A percentile compares a stretch with the other conserved stretches of the same genome.
Conservation (phyloP, 2,113 vertebrate species). For the Myocastor coypus region DNA sequence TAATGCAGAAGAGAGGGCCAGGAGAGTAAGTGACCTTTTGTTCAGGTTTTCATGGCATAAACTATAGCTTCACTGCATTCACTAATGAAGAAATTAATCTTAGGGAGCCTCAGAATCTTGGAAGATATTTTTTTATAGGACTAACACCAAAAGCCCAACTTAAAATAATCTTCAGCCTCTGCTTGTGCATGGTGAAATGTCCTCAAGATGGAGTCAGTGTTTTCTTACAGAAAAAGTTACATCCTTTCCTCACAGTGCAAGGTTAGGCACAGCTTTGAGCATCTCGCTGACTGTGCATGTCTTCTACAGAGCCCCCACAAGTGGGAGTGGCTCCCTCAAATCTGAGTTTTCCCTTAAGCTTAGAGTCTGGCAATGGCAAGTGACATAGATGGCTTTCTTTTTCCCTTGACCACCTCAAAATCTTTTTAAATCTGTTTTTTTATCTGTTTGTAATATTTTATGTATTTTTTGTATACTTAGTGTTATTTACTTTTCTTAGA, state of each 20-base stretch:
- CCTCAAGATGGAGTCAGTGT: background rate
- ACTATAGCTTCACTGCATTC: background rate
- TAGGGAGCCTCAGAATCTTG: background rate
- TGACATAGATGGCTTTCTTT: background rate
- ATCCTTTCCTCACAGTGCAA: background rate
- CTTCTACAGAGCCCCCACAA: background rate
- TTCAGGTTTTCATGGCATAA: conserved; percentile 12
- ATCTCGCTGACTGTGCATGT: background rate
- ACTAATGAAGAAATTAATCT: conserved; percentile 42
- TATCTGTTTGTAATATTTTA: background rate
- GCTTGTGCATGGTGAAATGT: fast-evolving
- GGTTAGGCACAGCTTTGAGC: conserved; percentile 5
- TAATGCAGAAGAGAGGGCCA: background rate
- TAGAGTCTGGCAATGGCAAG: conserved; percentile 7
- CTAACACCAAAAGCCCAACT: background rate
- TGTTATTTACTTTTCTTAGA: no score
- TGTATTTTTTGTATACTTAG: background rate
- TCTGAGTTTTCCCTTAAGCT: background rate
- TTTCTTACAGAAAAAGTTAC: background rate
- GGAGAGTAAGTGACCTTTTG: conserved; percentile 1
- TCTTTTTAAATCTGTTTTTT: background rate
- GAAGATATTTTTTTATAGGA: background rate
- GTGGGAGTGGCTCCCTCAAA: background rate
- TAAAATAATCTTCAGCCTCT: fast-evolving
- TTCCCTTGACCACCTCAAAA: background rate